Conservation (phyloP, 2,888 invertebrate genomes). For the Agriopis leucophaearia region DNA sequence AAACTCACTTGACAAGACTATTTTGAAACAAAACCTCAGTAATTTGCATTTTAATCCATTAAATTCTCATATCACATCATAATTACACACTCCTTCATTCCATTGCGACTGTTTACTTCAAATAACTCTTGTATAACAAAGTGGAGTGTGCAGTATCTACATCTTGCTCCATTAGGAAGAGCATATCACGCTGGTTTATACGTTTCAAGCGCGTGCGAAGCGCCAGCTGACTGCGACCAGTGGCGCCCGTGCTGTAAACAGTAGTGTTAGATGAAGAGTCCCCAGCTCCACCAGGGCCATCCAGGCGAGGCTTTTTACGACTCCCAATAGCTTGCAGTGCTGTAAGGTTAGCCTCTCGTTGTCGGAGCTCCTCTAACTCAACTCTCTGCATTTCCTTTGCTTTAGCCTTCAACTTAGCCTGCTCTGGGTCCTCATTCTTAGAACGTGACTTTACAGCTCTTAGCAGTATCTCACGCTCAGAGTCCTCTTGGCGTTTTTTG, state of each 20-base stretch:
- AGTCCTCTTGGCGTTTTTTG: constrained; percentile 97
- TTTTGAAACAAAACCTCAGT: too few relatives aligned
- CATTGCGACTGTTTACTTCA: constrained; percentile 86
- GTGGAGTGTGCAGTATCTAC: constrained; percentile 92
- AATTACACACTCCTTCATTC: background rate
- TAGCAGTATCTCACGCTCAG: constrained; percentile 96
- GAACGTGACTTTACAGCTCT: constrained; percentile 98
- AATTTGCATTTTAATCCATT: background rate
- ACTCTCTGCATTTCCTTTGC: constrained; percentile 97
- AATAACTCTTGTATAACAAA: constrained; percentile 92
- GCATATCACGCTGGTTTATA: constrained; percentile 96
- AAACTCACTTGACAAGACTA: too few relatives aligned
- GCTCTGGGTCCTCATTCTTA: constrained; percentile 98
- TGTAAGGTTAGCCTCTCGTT: constrained; percentile 97
- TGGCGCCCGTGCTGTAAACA: background rate
- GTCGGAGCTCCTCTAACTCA: constrained; percentile 97
- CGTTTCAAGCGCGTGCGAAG: constrained; percentile 96
- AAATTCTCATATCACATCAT: background rate
- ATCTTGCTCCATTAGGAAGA: constrained; percentile 97
- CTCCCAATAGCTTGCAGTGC: constrained; percentile 98
- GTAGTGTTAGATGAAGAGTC: constrained; percentile 73
- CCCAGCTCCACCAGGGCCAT: constrained; percentile 77
- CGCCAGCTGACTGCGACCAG: constrained; percentile 88
- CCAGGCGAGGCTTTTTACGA: constrained; percentile 95
- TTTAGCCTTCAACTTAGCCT: constrained; percentile 98